Base-by-base conservation (phyloP, 2,113 vertebrate genomes). In the Aix galericulata region DNA sequence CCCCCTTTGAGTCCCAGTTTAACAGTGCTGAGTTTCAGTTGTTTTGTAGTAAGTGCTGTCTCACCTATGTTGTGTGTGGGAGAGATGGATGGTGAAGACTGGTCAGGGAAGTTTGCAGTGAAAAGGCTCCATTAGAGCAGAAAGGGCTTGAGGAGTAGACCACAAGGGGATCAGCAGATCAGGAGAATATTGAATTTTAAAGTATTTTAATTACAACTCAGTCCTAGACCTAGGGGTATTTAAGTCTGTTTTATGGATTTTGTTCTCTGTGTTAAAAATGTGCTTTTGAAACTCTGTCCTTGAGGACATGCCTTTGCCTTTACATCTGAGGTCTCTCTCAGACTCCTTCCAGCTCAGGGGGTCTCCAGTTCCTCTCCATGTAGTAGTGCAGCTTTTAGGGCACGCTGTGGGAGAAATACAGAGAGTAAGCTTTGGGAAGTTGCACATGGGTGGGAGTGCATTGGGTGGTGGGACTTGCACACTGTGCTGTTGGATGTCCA, bases 151-250 rank as follows among this genome's bases (percentile, higher is more conserved):
- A 44, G 50, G 31, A 89, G 25, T 73, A 84, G 36, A 20, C 26
- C 13, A 12, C 59, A 88, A 77, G 44, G 9, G 9, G n/a, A 82
- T 31, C 2, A 3, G 12, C 32, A 92, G 22, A 90, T 86, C 58
- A 69, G 79, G 32, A 80, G 3, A 82, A 82, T 85, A 88, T 15
- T 80, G 58, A 50, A 86, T 81, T 93, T 91, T 83, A 38, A 92
- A 94, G 40, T 83, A 8, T 91, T 88, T 64, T 76, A 76, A 32
- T 79, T 92, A 80, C 79, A 94, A 63, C 17, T 27, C 42, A 76
- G 68, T 48, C 32, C 22, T 44, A 72, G 21, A 56, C 38, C 27
- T 80, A 60, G 18, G 79, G 26, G 29, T 12, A 63, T 79, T 63
- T 67, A 56, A 42, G 21, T 56, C 23, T 69, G 12, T 15, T 76